A percentile compares a stretch with the other conserved stretches of the same genome.
Evolutionary conservation across 1,140 invertebrate species (phyloP).

Genomic region (Eulimnadia texana): DNA sequence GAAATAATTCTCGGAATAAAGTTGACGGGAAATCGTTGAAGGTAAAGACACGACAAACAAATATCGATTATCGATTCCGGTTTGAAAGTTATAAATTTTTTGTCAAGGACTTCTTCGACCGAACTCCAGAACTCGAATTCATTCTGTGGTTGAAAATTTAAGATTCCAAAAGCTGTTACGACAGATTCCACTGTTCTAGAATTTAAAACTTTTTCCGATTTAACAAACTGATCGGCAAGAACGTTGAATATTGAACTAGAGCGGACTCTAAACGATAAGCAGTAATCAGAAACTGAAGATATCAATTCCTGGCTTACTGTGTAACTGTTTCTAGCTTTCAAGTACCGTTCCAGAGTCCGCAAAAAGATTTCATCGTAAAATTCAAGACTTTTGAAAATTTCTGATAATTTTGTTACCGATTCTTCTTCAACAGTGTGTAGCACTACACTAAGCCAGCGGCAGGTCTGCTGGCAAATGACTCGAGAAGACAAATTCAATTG

Average conservation of each 20-base stretch:
- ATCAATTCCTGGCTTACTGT: conserved; percentile 40
- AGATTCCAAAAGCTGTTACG: conserved; percentile 43
- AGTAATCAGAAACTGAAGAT: conserved; percentile 44
- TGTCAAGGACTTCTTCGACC: conserved; percentile 38
- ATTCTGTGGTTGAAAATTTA: conserved; percentile 42
- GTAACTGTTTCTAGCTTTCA: conserved; percentile 34
- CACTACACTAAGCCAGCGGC: conserved; percentile 44
- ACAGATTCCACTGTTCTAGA: conserved; percentile 39
- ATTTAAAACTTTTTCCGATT: conserved; percentile 34
- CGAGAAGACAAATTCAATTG: conserved; percentile 30
- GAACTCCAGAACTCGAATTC: conserved; percentile 40
- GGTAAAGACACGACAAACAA: conserved; percentile 46
- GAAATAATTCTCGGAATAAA: conserved; percentile 45
- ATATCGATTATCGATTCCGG: conserved; percentile 43
- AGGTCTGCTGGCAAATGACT: conserved; percentile 33
- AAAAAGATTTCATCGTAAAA: conserved; percentile 37
- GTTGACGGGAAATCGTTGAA: conserved; percentile 45
- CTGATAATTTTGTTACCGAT: conserved; percentile 41
- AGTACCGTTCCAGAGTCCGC: conserved; percentile 43
- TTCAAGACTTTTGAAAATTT: conserved; percentile 36
- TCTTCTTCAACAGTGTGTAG: conserved; percentile 43
- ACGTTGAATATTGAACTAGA: conserved; percentile 40
- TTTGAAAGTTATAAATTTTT: conserved; percentile 43
- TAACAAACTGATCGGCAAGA: conserved; percentile 41
- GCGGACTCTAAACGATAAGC: conserved; percentile 38